phyloP scores from a whole-genome alignment of 2,113 vertebrate genomes.

The Tricholaema leucomelas region DNA sequence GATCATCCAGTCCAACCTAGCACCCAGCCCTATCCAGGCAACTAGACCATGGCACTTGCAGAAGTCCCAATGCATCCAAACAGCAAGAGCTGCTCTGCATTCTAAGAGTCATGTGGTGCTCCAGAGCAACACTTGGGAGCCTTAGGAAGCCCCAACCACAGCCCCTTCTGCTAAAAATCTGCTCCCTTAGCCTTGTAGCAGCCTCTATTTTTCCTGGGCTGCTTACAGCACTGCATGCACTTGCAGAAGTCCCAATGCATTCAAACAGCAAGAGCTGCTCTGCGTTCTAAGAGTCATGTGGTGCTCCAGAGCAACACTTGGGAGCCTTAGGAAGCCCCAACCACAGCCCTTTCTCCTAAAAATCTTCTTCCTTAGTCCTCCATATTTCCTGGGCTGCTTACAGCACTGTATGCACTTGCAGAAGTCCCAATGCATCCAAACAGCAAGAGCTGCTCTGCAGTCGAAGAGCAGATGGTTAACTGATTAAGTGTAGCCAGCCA shows the following conservation, averaged over 20 bases:
- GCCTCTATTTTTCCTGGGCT: neutral
- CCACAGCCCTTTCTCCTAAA: neutral
- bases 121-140: neutral
- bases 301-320: neutral
- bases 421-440: neutral
- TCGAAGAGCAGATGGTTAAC: neutral
- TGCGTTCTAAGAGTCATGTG: neutral
- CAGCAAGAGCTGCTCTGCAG: neutral
- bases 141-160: neutral
- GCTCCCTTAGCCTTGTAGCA: neutral
- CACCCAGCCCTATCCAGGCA: too few relatives aligned
- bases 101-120: neutral
- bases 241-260: neutral
- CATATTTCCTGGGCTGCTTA: neutral
- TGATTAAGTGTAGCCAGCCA: neutral
- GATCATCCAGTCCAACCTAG: too few relatives aligned
- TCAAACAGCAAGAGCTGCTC: neutral
- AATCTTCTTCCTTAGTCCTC: neutral
- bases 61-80: neutral
- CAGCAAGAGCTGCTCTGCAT: neutral
- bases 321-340: neutral
- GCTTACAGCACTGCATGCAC: fast-evolving
- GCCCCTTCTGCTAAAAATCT: neutral
- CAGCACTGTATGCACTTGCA: neutral
- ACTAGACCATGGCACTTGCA: too few relatives aligned